Evolutionary conservation across 2,888 invertebrate species (phyloP), one percentile per base, ranked within the genome.

Genomic region (Cynaeus angustus): DNA sequence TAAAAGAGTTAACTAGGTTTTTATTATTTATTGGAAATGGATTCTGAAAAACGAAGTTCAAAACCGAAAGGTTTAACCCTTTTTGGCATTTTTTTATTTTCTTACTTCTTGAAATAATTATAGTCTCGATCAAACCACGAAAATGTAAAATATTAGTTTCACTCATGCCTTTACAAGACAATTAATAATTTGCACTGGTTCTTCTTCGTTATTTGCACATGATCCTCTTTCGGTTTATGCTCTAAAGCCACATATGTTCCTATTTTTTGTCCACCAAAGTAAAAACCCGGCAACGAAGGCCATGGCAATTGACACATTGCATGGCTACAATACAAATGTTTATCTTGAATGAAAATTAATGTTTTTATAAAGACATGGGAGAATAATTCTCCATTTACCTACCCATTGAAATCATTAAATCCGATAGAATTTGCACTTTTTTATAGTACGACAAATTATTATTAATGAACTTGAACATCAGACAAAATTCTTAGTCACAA

Each of bases 301-400:
- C 64, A 66, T 16, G 50, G 21, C 66, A 66, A 66, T 66, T 56
- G 56, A 56, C 56, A 66, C 53, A 45, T 53, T 56, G 66, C 66
- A 66, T 56, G 56, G 66, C 41, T 41, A 66, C 55, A 56, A 59
- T 59, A 45, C 59, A 45, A 26, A 65, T 53, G 65, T 53, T 59
- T 55, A 43, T 46, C 45, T 45, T 55, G 28, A 53, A 61, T 21
- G 30, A 66, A 65, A 66, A 66, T 66, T 56, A 56, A 37, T 38
- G 55, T 45, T 30, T 66, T 56, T 64, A 64, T 64, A 28, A 52
- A 64, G 55, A 56, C 66, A 66, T 66, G 66, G 66, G 66, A 66
- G 66, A 66, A 55, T 66, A 56, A 41, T 48, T 56, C 56, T 45
- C 12, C 12, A 59, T 43, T 45, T 38, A 64, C 48, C 38, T 37